These are phyloP conservation scores for Picathartes gymnocephalus DNA, from an alignment of 2,113 vertebrate species.

Conservation along the genomic window DNA sequence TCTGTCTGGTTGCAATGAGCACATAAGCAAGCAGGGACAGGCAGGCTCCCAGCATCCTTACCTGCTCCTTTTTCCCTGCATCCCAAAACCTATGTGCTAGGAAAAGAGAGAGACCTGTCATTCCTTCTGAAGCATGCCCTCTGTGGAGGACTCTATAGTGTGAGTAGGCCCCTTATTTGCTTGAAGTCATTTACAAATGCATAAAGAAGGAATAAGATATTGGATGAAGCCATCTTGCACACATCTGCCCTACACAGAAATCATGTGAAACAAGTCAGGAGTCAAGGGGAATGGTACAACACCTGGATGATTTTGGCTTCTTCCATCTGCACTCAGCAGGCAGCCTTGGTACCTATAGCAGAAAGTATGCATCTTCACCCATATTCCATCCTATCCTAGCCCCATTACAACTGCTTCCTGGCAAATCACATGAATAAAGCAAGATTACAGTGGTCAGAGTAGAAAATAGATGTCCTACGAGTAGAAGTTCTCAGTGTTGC, in stretches of 20 bases:
- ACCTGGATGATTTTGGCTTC: neutral
- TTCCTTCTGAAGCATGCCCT: neutral
- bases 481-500: neutral
- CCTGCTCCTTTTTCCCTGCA: neutral
- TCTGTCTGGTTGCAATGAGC: neutral
- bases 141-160: neutral
- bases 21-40: neutral
- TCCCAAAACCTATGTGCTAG: neutral
- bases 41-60: neutral
- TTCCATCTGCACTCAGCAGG: neutral
- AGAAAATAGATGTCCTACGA: neutral
- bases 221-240: neutral
- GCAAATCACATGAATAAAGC: neutral
- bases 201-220: neutral
- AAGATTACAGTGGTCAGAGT: neutral
- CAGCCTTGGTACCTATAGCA: neutral
- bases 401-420: neutral
- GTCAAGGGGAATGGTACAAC: neutral
- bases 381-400: neutral
- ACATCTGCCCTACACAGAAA: neutral
- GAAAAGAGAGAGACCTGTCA: neutral
- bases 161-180: neutral
- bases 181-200: neutral
- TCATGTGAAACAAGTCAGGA: neutral
- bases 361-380: neutral